These are phyloP conservation scores for Spongilla lacustris DNA, from an alignment of 37 sponge, comb jelly and placozoan genomes.

Conservation along the genomic window DNA sequence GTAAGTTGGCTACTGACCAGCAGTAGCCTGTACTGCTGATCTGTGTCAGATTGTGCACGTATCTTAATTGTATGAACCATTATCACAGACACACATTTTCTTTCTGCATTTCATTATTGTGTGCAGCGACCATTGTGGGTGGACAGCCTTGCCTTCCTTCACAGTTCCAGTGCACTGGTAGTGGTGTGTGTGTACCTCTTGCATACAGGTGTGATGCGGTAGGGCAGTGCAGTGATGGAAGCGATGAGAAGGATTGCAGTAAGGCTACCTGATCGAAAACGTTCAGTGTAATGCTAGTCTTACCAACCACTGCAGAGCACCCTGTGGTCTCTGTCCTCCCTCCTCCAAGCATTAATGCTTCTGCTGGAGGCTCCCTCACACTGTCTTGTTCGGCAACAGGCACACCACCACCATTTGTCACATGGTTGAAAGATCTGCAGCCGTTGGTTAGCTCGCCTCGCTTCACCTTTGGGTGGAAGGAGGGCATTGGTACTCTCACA, in stretches of 20 bases:
- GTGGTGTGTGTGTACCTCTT: neutral
- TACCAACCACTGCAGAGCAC: neutral
- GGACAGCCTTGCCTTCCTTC: neutral
- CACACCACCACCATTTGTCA: conserved; percentile 56
- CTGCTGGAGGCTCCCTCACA: conserved; percentile 18
- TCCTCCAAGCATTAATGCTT: neutral
- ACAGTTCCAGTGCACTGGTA: neutral
- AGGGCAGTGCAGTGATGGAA: conserved; percentile 4
- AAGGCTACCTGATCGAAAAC: neutral
- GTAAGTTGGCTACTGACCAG: neutral
- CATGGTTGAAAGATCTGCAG: conserved; percentile 38
- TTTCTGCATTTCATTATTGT: neutral
- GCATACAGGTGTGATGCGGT: conserved; percentile 18
- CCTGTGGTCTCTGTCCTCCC: neutral
- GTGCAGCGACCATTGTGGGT: neutral
- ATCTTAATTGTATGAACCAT: no score
- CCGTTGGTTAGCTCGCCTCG: conserved; percentile 28
- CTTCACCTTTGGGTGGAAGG: conserved; percentile 4
- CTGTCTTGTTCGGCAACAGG: conserved; percentile 52
- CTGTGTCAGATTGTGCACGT: no score
- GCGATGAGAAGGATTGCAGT: conserved; percentile 62
- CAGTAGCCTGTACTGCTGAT: no score
- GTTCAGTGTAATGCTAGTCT: neutral
- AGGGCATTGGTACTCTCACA: conserved; percentile 39
- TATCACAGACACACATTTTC: no score